Percentiles rank a stretch among this genome's conserved stretches.
These are phyloP conservation scores for Hippocampus comes DNA, from an alignment of 2,113 vertebrate species.

Conservation along the genomic window DNA sequence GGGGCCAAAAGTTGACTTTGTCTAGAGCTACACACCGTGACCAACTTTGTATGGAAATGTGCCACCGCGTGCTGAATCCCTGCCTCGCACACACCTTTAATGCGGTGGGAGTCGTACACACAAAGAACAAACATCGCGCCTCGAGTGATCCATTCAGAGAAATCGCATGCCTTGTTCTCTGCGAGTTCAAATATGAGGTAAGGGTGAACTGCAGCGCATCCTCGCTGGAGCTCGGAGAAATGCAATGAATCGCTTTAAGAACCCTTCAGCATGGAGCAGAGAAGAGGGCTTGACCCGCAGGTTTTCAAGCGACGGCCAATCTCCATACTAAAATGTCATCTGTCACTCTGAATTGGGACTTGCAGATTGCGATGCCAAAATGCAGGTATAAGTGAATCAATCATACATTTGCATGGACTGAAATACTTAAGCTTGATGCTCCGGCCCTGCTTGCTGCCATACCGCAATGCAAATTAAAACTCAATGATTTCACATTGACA, in stretches of 20 bases:
- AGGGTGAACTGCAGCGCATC: conserved; percentile 16
- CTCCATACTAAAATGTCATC: conserved; percentile 7
- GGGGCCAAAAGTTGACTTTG: conserved; percentile 21
- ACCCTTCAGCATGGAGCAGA: conserved; percentile 36
- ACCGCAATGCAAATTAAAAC: no score
- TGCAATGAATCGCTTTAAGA: conserved; percentile 42
- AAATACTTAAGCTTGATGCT: background rate
- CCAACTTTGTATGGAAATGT: conserved; percentile 3
- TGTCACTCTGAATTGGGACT: conserved; percentile 17
- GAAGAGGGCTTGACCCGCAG: conserved; percentile 28
- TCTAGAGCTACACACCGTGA: conserved; percentile 4
- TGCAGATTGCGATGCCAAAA: background rate
- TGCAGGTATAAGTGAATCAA: background rate
- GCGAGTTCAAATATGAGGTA: conserved; percentile 42
- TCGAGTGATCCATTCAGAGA: conserved; percentile 4
- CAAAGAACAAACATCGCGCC: background rate
- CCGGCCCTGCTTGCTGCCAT: background rate
- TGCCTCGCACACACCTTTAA: background rate
- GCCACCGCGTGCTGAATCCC: background rate
- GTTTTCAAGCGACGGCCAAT: conserved; percentile 33
- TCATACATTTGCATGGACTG: background rate
- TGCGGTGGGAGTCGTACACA: conserved; percentile 5
- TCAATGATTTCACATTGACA: no score
- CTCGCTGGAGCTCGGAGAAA: conserved; percentile 3
- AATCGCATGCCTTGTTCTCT: conserved; percentile 1